Base-by-base conservation (phyloP, 2,113 vertebrate species). In the Notothenia coriiceps region DNA sequence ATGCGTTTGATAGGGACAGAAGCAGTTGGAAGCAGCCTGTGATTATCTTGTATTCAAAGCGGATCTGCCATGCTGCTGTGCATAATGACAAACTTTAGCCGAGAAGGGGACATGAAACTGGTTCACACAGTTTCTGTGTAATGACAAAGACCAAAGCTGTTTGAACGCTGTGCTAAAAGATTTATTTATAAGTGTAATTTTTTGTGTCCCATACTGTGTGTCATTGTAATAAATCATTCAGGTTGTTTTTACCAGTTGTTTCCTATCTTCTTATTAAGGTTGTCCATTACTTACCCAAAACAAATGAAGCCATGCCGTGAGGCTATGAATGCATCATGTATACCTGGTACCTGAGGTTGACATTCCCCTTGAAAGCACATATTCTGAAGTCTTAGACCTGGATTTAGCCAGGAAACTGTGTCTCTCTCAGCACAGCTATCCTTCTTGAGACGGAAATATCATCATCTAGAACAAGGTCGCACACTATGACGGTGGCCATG, bases 41-140 rank as follows among this genome's bases (percentile, higher is more conserved):
- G 79, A 90, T 88, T 80, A 77, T 82, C 85, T 80, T 15, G 9
- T 62, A 71, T 79, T 82, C 65, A 83, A 47, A 73, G 68, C 20
- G 8, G 47, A 81, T 81, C 18, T 85, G 66, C 68, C 49, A 54
- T 56, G 54, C 61, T 75, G 76, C n/a, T 29, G 12, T 25, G 79
- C 85, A 81, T 79, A 74, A 88, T 85, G 80, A 85, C 44, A 74
- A 63, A 74, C 35, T 77, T 72, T 15, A 60, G 54, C 17, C 68
- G 55, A 55, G 44, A 40, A 1, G 17, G 65, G 68, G 62, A 78
- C 40, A 60, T 61, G 22, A 80, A 87, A 70, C 57, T 29, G 2
- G 12, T 72, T 51, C 57, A 72, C 3, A 52, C 40, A 49, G 2
- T 22, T 22, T 68, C 14, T 1, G 10, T 70, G 14, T 46, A 14